Percentiles rank a stretch among this genome's conserved stretches.
phyloP scores from a whole-genome alignment of 2,113 vertebrate species.

The Malaclemys terrapin region DNA sequence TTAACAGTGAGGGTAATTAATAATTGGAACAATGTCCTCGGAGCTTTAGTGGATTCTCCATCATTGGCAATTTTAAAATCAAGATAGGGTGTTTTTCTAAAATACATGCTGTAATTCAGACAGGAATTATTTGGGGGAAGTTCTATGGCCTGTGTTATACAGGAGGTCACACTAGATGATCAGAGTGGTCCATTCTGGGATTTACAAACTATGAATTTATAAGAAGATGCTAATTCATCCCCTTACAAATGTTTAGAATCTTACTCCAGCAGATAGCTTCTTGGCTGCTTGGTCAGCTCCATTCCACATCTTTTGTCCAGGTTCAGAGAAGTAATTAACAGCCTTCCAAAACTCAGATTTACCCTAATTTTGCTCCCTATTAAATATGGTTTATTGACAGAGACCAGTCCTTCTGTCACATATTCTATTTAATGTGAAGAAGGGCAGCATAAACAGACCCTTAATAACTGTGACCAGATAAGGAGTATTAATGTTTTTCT shows the following conservation, averaged over 20 bases:
- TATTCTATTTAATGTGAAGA: neutral
- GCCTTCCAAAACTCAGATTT: constrained; percentile 13
- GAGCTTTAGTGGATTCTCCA: no score
- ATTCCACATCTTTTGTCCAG: neutral
- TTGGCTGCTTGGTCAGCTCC: neutral
- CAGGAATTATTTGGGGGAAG: no score
- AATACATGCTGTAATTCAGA: no score
- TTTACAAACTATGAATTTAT: neutral
- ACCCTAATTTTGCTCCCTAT: neutral
- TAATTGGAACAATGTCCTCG: no score
- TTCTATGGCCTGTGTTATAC: no score
- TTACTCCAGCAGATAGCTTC: neutral
- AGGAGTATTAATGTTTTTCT: constrained; percentile 22
- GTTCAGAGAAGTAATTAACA: neutral
- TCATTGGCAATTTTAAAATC: no score
- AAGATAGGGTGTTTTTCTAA: no score
- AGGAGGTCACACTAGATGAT: no score
- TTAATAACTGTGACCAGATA: neutral
- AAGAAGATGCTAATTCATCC: neutral
- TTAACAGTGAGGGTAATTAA: no score
- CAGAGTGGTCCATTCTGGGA: no score
- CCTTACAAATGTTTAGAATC: neutral
- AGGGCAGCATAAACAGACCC: neutral
- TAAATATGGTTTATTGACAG: neutral
- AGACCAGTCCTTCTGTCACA: neutral